Conservation (phyloP, 2,113 vertebrate genomes). For the Microcebus griseorufus region DNA sequence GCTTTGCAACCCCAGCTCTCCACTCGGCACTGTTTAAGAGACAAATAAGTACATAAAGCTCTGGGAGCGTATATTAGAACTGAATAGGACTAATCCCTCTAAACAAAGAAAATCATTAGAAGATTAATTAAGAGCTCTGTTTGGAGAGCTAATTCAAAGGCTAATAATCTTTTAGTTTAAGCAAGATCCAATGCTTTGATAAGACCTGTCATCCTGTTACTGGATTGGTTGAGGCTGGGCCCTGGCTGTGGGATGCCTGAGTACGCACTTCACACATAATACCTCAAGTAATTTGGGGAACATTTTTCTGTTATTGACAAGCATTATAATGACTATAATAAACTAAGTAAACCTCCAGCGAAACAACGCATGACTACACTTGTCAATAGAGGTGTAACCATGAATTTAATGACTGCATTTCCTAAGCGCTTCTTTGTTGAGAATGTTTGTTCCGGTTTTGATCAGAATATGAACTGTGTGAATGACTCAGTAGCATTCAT, state of each 20-base stretch:
- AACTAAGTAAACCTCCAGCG: slow-evolving; percentile 60
- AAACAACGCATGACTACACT: slow-evolving; percentile 64
- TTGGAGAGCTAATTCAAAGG: slow-evolving; percentile 40
- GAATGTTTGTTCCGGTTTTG: slow-evolving; percentile 52
- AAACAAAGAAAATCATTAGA: slow-evolving; percentile 67
- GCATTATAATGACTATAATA: slow-evolving; percentile 65
- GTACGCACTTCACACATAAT: slow-evolving; percentile 54
- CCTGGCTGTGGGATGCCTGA: slow-evolving; percentile 13
- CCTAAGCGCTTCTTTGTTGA: slow-evolving; percentile 53
- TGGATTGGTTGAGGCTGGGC: slow-evolving; percentile 39
- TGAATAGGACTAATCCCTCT: slow-evolving; percentile 22
- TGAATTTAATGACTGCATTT: slow-evolving; percentile 59
- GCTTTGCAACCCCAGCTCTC: background rate
- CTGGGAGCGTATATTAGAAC: background rate
- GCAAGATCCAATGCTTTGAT: slow-evolving; percentile 55
- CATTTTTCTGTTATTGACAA: slow-evolving; percentile 64
- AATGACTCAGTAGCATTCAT: slow-evolving; percentile 37
- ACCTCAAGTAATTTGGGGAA: slow-evolving; percentile 47
- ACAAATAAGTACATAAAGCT: background rate
- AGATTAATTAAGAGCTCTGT: slow-evolving; percentile 55
- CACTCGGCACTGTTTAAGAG: background rate
- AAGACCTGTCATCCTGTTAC: background rate
- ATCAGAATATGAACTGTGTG: slow-evolving; percentile 19
- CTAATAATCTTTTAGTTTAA: slow-evolving; percentile 62
- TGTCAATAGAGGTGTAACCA: slow-evolving; percentile 65